phyloP scores from a whole-genome alignment of 2,797 vertebrate genomes.

The Gallinago solitaria region DNA sequence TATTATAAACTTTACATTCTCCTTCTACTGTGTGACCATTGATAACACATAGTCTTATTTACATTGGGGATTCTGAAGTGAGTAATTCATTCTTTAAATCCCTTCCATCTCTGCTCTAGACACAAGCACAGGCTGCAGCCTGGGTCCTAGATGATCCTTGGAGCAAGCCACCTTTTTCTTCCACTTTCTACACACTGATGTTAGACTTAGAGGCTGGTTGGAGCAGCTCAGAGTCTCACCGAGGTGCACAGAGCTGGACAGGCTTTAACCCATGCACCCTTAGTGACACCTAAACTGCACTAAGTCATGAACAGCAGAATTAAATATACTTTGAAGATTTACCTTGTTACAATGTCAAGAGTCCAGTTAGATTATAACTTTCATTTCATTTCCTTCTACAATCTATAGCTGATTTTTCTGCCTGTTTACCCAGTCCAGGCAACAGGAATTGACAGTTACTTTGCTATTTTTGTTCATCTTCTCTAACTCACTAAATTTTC shows the following conservation, averaged over 20 bases:
- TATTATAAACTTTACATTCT: not conserved
- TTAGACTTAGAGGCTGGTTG: not conserved
- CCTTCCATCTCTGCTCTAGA: not conserved
- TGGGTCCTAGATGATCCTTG: not conserved
- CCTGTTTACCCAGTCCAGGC: not conserved
- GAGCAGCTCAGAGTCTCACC: not conserved
- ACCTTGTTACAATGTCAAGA: not conserved
- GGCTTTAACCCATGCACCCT: not conserved
- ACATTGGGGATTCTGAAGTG: not conserved
- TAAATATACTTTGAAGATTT: not conserved
- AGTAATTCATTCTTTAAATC: not conserved
- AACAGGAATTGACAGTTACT: not conserved
- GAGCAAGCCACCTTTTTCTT: not conserved
- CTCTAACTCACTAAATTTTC: not conserved
- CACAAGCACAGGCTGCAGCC: not conserved
- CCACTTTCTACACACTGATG: not conserved
- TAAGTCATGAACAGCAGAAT: not conserved
- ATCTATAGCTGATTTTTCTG: not conserved
- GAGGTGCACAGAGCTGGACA: not conserved
- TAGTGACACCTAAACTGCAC: not conserved
- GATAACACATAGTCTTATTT: not conserved
- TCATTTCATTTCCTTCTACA: not conserved
- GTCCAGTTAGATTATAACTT: not conserved
- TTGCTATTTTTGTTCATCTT: not conserved
- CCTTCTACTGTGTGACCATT: not conserved